Base-by-base conservation (phyloP, 2,888 invertebrate species). In the Lasius platythorax region DNA sequence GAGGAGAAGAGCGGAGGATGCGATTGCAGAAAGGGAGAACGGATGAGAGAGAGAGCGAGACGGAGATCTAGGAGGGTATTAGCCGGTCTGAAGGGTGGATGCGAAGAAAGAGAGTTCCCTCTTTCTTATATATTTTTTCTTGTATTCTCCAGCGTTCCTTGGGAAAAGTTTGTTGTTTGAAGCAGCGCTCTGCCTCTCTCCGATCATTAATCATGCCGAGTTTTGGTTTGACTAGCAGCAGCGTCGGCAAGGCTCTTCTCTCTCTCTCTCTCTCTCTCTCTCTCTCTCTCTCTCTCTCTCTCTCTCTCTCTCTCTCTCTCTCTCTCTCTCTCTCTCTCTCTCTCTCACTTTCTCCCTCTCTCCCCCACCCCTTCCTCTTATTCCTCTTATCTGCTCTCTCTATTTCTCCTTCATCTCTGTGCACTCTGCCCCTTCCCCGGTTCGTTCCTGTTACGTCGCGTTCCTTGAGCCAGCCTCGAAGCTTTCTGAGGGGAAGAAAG, bases 81-180 rank as follows among this genome's bases (percentile, higher is more conserved):
- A 94, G 94, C 91, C 91, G 89, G 91, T 90, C 93, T 94, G 94
- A 95, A 95, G 95, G 95, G 94, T 94, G 94, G 94, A 95, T 94
- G 94, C 94, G 94, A 94, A 95, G 94, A 94, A 94, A 95, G 94
- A 94, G 94, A 95, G 93, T 94, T 93, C 93, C 93, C 93, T 94
- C 93, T 94, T 94, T 94, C 94, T 94, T 93, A 93, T 94, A 94
- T 93, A 94, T 94, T 94, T 93, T 94, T 94, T 94, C 94, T 93
- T 93, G 92, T 93, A 93, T 93, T 93, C 92, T 92, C 93, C 91
- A 87, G 91, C 96, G 94, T 94, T 95, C 96, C 95, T 96, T 96
- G 96, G 96, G 96, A 96, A 96, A 96, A 96, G 96, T 96, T 96
- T 96, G 96, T 96, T 96, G 96, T 96, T 96, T 95, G 96, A 95